Base-by-base conservation (phyloP, 1,140 invertebrate genomes). In the Eumaeus atala region DNA sequence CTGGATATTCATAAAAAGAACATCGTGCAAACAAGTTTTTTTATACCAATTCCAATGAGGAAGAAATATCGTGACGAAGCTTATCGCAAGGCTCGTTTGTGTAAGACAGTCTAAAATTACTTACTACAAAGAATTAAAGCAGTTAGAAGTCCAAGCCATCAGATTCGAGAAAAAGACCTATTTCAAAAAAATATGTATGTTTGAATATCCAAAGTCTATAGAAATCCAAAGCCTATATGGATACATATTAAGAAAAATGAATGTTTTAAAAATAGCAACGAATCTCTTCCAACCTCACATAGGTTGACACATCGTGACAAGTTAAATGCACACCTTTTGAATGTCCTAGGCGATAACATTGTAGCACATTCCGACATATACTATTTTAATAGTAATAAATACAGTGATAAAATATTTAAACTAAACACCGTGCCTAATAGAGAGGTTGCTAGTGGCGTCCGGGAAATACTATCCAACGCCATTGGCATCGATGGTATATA, bases 11-110 rank as follows among this genome's bases (percentile, higher is more conserved):
- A 7, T 9, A 56, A 36, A 51, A 3, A 5, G 1, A 16, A 50
- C 9, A 28, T 2, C 9, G 12, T 11, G 10, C 16, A 10, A n/a
- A n/a, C n/a, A n/a, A n/a, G n/a, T 11, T 28, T 18, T 28, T 11
- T 21, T 48, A 48, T 17, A 28, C 18, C 18, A 2, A 21, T 48
- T 10, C 28, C 3, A 11, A 12, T 18, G 5, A 47, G 5, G 44
- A 47, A 8, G 44, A 47, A 47, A 47, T 18, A 47, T 14, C 44
- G 44, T 47, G 44, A 47, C 16, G 44, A 47, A 47, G 44, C 44
- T 14, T 47, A 47, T 47, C 44, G 44, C 44, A 12, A 47, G 16
- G 44, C 44, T 47, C 44, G 44, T 9, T n/a, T 3, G 8, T 38
- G 37, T 38, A 9, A 12, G 1, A n/a, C 37, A 12, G 8, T 38